Conservation (phyloP, 2,113 vertebrate species). For the Anolis sagrei region DNA sequence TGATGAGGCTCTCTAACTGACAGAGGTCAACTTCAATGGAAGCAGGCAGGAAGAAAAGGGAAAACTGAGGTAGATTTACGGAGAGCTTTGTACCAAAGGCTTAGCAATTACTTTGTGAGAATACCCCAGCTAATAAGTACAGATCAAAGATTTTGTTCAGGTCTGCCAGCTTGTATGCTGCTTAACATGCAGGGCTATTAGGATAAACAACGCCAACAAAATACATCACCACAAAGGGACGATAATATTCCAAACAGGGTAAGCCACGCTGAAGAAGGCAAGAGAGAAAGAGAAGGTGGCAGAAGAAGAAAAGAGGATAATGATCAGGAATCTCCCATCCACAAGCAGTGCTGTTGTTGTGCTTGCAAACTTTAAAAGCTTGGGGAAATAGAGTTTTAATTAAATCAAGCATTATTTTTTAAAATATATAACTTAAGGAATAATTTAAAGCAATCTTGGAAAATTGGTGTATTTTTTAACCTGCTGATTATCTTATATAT, state of each 20-base stretch:
- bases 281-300: neutral
- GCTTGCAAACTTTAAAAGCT: neutral
- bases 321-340: neutral
- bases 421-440: neutral
- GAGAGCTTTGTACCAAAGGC: slow-evolving; percentile 75
- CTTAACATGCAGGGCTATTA: slow-evolving; percentile 76
- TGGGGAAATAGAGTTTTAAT: neutral
- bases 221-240: slow-evolving; percentile 59
- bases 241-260: slow-evolving; percentile 55
- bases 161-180: slow-evolving; percentile 73
- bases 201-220: slow-evolving; percentile 74
- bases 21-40: slow-evolving; percentile 87
- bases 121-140: slow-evolving; percentile 80
- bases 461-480: neutral
- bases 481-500: too few relatives aligned
- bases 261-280: slow-evolving; percentile 48
- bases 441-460: neutral
- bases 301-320: neutral
- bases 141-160: slow-evolving; percentile 80
- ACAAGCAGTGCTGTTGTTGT: neutral
- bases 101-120: slow-evolving; percentile 79
- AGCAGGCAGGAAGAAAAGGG: slow-evolving; percentile 77
- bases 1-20: slow-evolving; percentile 83
- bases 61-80: slow-evolving; percentile 83
- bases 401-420: neutral